Conservation (phyloP, 2,113 vertebrate species). For the Pterocles orientalis region DNA sequence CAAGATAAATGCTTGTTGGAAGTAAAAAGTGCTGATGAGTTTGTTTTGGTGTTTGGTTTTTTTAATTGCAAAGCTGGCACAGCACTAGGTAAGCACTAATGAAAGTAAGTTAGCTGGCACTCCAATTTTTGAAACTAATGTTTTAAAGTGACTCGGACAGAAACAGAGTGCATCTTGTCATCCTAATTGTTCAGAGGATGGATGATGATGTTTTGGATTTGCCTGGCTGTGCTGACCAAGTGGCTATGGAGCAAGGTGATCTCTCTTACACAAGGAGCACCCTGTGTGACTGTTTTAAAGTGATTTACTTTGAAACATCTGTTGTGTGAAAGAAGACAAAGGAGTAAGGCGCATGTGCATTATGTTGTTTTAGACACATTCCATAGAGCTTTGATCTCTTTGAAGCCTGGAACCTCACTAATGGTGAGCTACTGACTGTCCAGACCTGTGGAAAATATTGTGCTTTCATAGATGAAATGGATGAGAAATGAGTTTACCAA, state of each 20-base stretch:
- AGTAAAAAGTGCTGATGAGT: not conserved
- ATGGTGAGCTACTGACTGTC: not conserved
- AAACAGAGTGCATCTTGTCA: not conserved
- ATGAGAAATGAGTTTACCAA: not conserved
- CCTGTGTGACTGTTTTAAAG: not conserved
- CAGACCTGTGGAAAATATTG: not conserved
- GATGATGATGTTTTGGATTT: not conserved
- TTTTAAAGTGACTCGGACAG: not conserved
- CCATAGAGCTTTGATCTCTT: not conserved
- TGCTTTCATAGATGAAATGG: not conserved
- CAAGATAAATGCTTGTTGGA: not conserved
- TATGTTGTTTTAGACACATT: not conserved
- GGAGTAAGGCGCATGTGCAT: not conserved
- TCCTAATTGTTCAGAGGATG: not conserved
- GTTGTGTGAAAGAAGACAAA: not conserved
- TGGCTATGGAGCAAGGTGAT: not conserved
- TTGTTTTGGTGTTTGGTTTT: not conserved
- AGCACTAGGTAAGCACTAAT: not conserved
- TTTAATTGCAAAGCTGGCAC: slow-evolving; percentile 31
- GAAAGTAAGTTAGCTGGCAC: not conserved
- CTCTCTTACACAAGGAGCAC: not conserved
- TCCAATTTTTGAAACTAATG: not conserved
- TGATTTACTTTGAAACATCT: not conserved
- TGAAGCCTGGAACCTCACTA: not conserved
- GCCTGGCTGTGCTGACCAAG: not conserved